Percentiles rank a stretch among this genome's conserved stretches.
These are phyloP conservation scores for Thamnophis elegans DNA, from an alignment of 2,797 vertebrate species.

Conservation along the genomic window DNA sequence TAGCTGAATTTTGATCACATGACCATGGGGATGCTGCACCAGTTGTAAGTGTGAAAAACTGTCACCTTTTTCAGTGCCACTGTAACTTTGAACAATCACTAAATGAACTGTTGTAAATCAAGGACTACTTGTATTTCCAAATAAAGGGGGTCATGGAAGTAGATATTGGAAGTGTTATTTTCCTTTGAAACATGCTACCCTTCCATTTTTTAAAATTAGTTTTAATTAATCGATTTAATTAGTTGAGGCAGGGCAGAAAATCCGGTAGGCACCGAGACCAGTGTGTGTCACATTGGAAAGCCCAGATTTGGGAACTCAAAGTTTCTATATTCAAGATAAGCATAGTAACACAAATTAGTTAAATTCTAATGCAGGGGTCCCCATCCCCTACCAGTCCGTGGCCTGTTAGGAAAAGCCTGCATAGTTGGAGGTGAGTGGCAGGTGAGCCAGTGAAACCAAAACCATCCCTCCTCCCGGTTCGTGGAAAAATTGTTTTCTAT, in stretches of 20 bases:
- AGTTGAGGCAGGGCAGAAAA: background rate
- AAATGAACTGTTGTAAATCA: too few species aligned
- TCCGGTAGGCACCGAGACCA: background rate
- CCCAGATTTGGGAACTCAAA: background rate
- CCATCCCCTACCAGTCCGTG: too few species aligned
- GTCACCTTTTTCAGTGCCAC: too few species aligned
- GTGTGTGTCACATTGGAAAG: background rate
- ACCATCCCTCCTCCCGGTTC: too few species aligned
- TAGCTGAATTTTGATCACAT: too few species aligned
- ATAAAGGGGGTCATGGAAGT: background rate
- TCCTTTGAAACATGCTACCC: background rate
- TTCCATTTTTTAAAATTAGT: background rate
- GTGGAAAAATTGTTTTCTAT: too few species aligned
- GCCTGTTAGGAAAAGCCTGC: too few species aligned
- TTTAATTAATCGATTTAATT: background rate
- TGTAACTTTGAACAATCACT: too few species aligned
- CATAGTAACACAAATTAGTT: background rate
- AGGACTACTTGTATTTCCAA: background rate
- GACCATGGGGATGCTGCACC: too few species aligned
- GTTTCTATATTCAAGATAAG: background rate
- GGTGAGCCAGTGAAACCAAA: too few species aligned
- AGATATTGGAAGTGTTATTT: background rate
- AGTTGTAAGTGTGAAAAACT: too few species aligned
- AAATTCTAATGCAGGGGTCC: background rate
- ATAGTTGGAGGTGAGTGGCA: too few species aligned